phyloP scores from a whole-genome alignment of 2,797 vertebrate species.

The Ateles fusciceps region DNA sequence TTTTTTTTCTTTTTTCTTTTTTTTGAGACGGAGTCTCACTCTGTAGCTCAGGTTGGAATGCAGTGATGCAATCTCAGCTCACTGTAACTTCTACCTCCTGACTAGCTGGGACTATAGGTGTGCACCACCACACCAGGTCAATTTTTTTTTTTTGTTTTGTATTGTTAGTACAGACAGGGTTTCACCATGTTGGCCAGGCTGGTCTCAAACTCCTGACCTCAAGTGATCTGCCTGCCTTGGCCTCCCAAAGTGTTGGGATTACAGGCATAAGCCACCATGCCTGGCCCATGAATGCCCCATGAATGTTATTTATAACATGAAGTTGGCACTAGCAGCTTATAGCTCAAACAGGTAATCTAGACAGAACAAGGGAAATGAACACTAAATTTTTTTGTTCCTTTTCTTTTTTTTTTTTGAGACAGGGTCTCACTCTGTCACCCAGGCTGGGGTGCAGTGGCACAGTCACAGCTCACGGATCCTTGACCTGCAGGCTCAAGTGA shows the following conservation, averaged over 20 bases:
- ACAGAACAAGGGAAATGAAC: not conserved
- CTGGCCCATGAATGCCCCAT: not conserved
- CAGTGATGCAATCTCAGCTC: not conserved
- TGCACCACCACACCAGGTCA: not conserved
- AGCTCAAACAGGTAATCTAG: constrained; percentile 12
- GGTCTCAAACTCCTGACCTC: not conserved
- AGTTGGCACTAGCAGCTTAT: not conserved
- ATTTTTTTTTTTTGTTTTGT: not conserved
- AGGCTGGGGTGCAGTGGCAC: not conserved
- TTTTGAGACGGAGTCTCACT: not conserved
- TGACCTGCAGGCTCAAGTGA: not conserved
- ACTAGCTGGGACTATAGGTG: not conserved
- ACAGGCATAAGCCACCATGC: not conserved
- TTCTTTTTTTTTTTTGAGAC: not conserved
- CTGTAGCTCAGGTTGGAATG: not conserved
- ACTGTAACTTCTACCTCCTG: not conserved
- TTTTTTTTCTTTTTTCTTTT: too few relatives aligned
- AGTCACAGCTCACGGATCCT: not conserved
- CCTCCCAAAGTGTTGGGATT: not conserved
- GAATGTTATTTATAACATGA: not conserved
- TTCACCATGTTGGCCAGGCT: not conserved
- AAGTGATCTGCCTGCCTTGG: not conserved
- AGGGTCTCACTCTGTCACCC: not conserved
- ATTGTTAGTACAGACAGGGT: not conserved
- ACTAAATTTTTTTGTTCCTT: not conserved